Evolutionary conservation across 2,888 invertebrate species (phyloP), one percentile per base, ranked within the genome.

Genomic region (Nineta flava): DNA sequence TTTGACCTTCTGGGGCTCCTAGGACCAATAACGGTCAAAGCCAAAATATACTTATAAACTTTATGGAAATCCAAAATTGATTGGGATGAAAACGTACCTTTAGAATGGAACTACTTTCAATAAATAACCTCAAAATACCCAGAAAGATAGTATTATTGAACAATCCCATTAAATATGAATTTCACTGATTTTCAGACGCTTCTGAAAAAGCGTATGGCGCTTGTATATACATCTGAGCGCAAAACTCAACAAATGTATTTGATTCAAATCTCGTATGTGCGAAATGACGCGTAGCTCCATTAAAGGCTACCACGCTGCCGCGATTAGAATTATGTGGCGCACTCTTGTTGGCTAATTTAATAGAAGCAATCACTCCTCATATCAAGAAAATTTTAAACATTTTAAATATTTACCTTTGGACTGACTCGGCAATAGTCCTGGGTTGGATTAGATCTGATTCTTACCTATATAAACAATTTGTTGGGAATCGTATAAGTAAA

Each of bases 31-130:
- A 46, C 48, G 12, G 41, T 48, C 13, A 17, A 32, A 12, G 38
- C 50, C 7, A 53, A 54, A 41, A 47, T 53, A 21, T 13, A 52
- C 1, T 32, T 53, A 41, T 52, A 54, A 21, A 46, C 26, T 19
- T 42, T 54, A 19, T 53, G 51, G 53, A 43, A 34, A 38, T 9
- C 41, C 9, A 49, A 55, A 32, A 15, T 48, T 2, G 48, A 41
- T 38, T 55, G 51, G 52, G 52, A 55, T 19, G 52, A 53, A 34
- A 9, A 7, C 10, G 32, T 32, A 10, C 32, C 32, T 32, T 7
- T 32, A 32, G 10, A 32, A 10, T 32, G 32, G 32, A 32, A 10
- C 32, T 10, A 32, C 10, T 32, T 32, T 32, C 32, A n/a, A n/a
- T 32, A 10, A 32, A 7, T 9, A 7, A 32, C 7, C 32, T 32